phyloP scores from a whole-genome alignment of 1,140 invertebrate genomes.

The Rhagoletis pomonella region DNA sequence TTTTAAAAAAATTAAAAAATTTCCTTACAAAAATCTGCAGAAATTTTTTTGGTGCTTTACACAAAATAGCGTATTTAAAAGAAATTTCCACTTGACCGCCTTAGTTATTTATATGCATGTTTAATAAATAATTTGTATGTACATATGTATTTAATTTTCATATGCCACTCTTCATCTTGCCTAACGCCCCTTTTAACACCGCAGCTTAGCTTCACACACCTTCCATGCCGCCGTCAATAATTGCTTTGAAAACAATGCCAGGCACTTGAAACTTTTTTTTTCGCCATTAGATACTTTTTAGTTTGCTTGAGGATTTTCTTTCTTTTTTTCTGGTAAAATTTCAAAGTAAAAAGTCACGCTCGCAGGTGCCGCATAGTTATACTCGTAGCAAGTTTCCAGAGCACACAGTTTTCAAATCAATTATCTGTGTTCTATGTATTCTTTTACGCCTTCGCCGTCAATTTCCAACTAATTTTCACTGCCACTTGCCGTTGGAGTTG shows the following conservation, averaged over 20 bases:
- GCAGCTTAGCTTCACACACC: background rate
- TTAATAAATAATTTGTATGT: too few relatives aligned
- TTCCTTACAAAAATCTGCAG: background rate
- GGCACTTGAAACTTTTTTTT: slow-evolving; percentile 23
- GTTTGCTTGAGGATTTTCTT: background rate
- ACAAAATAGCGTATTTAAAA: background rate
- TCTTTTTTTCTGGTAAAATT: background rate
- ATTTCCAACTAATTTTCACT: slow-evolving; percentile 33
- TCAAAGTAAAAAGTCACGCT: slow-evolving; percentile 40
- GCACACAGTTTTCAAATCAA: slow-evolving; percentile 17
- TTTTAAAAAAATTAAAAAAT: background rate
- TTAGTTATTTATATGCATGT: too few relatives aligned
- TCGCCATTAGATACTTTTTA: background rate
- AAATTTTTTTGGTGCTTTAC: background rate
- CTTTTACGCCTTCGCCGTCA: slow-evolving; percentile 9
- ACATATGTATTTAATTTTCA: background rate
- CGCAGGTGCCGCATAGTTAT: background rate
- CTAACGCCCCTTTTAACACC: background rate
- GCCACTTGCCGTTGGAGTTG: background rate
- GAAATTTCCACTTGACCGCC: background rate
- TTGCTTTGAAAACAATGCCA: slow-evolving; percentile 33
- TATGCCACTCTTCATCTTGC: background rate
- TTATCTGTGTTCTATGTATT: background rate
- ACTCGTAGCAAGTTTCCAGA: background rate
- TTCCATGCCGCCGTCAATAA: background rate